A percentile compares a stretch with the other conserved stretches of the same genome.
These are phyloP conservation scores for Zhuqinia jingwanae DNA, from an alignment of 2,888 invertebrate genomes.

Conservation along the genomic window DNA sequence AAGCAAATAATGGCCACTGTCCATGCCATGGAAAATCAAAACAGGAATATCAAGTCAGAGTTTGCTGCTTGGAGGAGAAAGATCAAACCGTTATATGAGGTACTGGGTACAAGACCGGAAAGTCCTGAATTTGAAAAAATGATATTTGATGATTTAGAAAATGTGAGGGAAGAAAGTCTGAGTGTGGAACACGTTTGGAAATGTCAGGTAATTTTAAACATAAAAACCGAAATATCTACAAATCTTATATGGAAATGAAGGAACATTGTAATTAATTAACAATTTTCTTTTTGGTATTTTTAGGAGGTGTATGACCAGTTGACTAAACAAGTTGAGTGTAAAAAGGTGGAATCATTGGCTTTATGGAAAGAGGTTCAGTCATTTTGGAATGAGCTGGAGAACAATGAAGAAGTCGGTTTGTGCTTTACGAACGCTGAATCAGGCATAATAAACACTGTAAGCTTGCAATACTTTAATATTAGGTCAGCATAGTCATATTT, in stretches of 20 bases:
- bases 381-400: slow-evolving; percentile 49
- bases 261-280: background rate
- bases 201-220: slow-evolving; percentile 49
- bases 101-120: slow-evolving; percentile 50
- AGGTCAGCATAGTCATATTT: background rate
- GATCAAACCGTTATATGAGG: slow-evolving; percentile 67
- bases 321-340: slow-evolving; percentile 14
- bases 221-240: too few species aligned
- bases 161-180: background rate
- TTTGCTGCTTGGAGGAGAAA: slow-evolving; percentile 64
- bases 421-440: slow-evolving; percentile 65
- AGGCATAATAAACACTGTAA: slow-evolving; percentile 62
- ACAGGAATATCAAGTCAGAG: slow-evolving; percentile 34
- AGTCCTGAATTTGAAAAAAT: background rate
- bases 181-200: slow-evolving; percentile 14
- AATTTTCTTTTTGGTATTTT: slow-evolving; percentile 18
- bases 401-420: slow-evolving; percentile 67
- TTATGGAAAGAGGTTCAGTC: slow-evolving; percentile 56
- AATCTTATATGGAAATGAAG: too few species aligned
- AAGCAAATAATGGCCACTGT: slow-evolving; percentile 41
- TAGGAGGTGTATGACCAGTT: slow-evolving; percentile 60
- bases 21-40: slow-evolving; percentile 16
- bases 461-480: background rate
- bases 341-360: slow-evolving; percentile 4
- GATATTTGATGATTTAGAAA: slow-evolving; percentile 17